Conservation (phyloP, 2,113 vertebrate genomes). For the Gallinago undulata region DNA sequence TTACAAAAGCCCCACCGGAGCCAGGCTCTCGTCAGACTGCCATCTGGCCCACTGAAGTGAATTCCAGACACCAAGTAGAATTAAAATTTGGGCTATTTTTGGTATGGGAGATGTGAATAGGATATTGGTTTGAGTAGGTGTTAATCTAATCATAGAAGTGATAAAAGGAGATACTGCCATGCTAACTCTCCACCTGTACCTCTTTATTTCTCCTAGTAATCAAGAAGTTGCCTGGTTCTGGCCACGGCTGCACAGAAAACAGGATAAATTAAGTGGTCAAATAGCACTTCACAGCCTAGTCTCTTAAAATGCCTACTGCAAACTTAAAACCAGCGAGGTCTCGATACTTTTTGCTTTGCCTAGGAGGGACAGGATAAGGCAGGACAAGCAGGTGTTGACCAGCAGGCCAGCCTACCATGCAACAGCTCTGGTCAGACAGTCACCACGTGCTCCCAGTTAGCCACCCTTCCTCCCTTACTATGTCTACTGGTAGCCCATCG, state of each 20-base stretch:
- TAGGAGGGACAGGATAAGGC: background rate
- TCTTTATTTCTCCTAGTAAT: background rate
- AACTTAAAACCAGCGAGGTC: background rate
- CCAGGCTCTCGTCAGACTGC: accelerated
- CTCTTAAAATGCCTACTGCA: background rate
- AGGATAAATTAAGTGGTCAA: background rate
- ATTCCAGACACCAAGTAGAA: background rate
- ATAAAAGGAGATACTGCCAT: background rate
- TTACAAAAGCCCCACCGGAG: background rate
- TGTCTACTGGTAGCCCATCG: background rate
- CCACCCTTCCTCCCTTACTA: background rate
- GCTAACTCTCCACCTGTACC: background rate
- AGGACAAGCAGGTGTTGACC: background rate
- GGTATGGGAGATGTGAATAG: background rate
- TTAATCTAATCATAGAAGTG: background rate
- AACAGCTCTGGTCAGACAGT: background rate
- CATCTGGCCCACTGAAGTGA: background rate
- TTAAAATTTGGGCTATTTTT: background rate
- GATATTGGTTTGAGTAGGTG: background rate
- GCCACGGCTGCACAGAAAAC: background rate
- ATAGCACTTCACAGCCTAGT: background rate
- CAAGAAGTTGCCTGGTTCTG: background rate
- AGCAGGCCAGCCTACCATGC: background rate
- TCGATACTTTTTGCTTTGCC: background rate
- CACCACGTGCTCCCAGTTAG: accelerated